Conservation (phyloP, 2,888 invertebrate genomes). For the Meta bourneti region DNA sequence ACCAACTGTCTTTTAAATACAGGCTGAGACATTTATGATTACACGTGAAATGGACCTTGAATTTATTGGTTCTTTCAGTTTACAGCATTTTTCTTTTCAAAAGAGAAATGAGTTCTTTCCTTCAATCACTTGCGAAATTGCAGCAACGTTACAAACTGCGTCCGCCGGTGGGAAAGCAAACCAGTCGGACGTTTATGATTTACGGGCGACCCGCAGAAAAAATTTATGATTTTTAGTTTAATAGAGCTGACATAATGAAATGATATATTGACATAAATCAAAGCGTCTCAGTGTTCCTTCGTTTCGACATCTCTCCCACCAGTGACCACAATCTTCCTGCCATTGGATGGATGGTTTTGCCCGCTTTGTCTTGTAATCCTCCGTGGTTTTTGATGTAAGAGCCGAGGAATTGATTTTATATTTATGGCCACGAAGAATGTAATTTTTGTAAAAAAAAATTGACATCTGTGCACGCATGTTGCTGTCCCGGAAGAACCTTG, state of each 20-base stretch:
- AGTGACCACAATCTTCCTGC: neutral
- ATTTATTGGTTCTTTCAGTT: too few relatives aligned
- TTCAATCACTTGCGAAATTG: neutral
- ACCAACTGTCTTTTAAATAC: too few relatives aligned
- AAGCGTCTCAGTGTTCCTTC: neutral
- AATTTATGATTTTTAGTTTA: slow-evolving; percentile 44
- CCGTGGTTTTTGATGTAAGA: neutral
- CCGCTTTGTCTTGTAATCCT: neutral
- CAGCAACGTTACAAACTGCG: neutral
- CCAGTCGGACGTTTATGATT: slow-evolving; percentile 39
- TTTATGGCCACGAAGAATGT: too few relatives aligned
- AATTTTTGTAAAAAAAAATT: too few relatives aligned
- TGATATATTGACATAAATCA: slow-evolving; percentile 47
- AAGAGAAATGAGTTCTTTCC: neutral
- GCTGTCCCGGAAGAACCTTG: too few relatives aligned
- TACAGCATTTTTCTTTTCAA: neutral
- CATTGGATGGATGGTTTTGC: neutral
- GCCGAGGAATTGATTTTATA: too few relatives aligned
- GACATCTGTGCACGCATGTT: too few relatives aligned
- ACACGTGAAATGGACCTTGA: too few relatives aligned
- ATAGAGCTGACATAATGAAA: slow-evolving; percentile 45
- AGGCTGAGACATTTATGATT: too few relatives aligned
- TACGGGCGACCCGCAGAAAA: slow-evolving; percentile 20
- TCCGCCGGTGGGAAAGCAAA: neutral
- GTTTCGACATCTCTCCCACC: neutral